Percentiles rank a stretch among this genome's conserved stretches.
phyloP scores from a whole-genome alignment of 2,888 invertebrate species.

The Phyllotreta cruciferae region DNA sequence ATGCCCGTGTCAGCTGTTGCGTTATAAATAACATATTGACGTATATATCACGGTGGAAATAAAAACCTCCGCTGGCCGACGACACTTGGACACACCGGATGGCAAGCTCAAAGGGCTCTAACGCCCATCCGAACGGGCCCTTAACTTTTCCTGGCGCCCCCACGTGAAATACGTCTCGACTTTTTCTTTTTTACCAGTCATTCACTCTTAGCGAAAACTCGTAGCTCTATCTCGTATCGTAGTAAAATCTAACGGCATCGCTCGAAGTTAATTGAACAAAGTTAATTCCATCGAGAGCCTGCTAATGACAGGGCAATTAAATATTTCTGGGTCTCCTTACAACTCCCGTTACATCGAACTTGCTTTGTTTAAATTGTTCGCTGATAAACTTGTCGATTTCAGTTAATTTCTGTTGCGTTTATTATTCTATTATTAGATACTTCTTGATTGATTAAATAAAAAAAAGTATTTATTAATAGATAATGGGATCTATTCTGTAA shows the following conservation, averaged over 20 bases:
- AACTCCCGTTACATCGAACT: slow-evolving; percentile 11
- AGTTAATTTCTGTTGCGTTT: too few species aligned
- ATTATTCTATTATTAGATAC: too few species aligned
- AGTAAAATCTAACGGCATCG: neutral
- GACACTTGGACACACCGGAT: slow-evolving; percentile 17
- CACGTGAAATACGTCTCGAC: neutral
- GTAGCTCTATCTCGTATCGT: neutral
- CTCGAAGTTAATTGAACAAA: slow-evolving; percentile 12
- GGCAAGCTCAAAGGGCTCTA: slow-evolving; percentile 7
- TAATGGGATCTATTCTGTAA: too few species aligned
- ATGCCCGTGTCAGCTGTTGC: slow-evolving; percentile 35
- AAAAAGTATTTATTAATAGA: too few species aligned
- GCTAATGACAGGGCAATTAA: slow-evolving; percentile 15
- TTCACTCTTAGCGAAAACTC: neutral
- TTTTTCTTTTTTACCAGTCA: neutral
- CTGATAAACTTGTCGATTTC: neutral
- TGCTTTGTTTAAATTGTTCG: slow-evolving; percentile 6
- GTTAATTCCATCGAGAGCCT: slow-evolving; percentile 4
- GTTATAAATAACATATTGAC: slow-evolving; percentile 41
- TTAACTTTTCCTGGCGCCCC: neutral
- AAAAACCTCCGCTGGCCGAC: slow-evolving; percentile 23
- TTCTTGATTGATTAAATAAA: too few species aligned
- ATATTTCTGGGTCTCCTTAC: slow-evolving; percentile 15
- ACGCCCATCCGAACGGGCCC: neutral
- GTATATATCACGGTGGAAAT: slow-evolving; percentile 30